phyloP scores from a whole-genome alignment of 1,140 invertebrate genomes.

The Halictus rubicundus region DNA sequence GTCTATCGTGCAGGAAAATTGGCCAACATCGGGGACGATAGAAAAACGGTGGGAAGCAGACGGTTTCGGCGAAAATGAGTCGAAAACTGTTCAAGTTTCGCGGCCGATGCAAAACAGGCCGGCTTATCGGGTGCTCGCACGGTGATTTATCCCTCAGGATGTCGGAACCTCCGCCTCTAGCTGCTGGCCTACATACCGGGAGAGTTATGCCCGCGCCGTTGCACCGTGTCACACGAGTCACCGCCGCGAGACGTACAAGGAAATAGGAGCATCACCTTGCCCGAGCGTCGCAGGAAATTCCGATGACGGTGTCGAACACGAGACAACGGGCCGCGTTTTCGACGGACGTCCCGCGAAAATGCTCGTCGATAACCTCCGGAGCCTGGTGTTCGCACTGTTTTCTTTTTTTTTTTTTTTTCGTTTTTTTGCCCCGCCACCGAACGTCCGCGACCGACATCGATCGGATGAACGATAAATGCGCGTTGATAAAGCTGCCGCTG shows the following conservation, averaged over 20 bases:
- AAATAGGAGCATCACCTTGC: conserved; percentile 59
- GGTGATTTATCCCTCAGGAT: conserved; percentile 66
- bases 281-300: conserved; percentile 31
- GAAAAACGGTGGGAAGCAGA: conserved; percentile 32
- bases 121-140: conserved; percentile 62
- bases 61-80: conserved; percentile 55
- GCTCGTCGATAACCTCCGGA: conserved; percentile 11
- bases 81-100: conserved; percentile 62
- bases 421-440: too few relatives aligned
- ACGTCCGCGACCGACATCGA: conserved; percentile 1
- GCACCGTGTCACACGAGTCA: conserved; percentile 63
- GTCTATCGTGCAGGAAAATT: too few relatives aligned
- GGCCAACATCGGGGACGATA: too few relatives aligned
- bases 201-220: conserved; percentile 59
- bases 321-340: conserved; percentile 33
- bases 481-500: conserved; percentile 3
- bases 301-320: conserved; percentile 23
- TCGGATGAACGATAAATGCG: neutral
- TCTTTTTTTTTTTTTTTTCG: neutral
- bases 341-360: conserved; percentile 11
- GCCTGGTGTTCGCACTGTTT: neutral
- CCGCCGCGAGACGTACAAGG: conserved; percentile 56
- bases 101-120: conserved; percentile 53
- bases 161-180: conserved; percentile 59
- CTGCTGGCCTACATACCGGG: conserved; percentile 59